A percentile compares a stretch with the other conserved stretches of the same genome.
Evolutionary conservation across 2,797 vertebrate genomes (phyloP).

Genomic region (Podarcis siculus): DNA sequence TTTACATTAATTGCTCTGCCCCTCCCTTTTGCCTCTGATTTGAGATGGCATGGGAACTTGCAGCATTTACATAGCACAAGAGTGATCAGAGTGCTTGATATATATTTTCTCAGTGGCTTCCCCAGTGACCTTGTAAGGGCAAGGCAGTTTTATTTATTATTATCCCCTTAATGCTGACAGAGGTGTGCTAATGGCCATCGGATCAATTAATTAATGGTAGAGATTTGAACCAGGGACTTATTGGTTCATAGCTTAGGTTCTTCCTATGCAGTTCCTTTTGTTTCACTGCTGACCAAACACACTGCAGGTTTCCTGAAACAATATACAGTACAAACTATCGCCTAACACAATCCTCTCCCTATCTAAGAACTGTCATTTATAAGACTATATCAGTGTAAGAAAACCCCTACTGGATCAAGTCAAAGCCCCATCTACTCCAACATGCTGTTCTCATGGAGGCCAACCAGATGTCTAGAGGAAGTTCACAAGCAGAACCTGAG

Average conservation of each 20-base stretch:
- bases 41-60: not conserved
- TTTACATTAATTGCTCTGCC: no score
- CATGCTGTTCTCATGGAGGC: no score
- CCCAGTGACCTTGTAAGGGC: not conserved
- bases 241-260: not conserved
- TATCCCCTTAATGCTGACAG: not conserved
- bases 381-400: no score
- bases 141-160: not conserved
- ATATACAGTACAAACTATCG: not conserved
- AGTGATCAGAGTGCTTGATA: not conserved
- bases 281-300: not conserved
- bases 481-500: no score
- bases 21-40: not conserved
- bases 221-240: not conserved
- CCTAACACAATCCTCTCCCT: not conserved
- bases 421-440: no score
- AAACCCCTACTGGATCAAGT: no score
- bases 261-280: not conserved
- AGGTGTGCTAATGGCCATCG: no score
- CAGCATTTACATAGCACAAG: not conserved
- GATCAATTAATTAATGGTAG: not conserved
- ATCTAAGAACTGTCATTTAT: not conserved
- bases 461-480: no score
- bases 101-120: not conserved
- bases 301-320: not conserved